phyloP scores from a whole-genome alignment of 2,113 vertebrate genomes.

The Gambusia affinis region DNA sequence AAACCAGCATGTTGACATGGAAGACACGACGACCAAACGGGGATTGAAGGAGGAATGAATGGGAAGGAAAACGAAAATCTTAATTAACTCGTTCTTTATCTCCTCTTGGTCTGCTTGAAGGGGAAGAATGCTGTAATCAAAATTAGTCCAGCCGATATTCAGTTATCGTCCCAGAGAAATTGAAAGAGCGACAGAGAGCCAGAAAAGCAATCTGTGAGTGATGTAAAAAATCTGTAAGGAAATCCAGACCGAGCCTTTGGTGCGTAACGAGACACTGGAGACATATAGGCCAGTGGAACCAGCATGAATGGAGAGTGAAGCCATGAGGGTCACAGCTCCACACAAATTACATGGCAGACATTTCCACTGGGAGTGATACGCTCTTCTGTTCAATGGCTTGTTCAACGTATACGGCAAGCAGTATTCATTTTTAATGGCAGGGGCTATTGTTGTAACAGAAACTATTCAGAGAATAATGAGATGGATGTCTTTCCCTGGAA shows the following conservation, averaged over 20 bases:
- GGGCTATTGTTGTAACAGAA: constrained; percentile 36
- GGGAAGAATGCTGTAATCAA: constrained; percentile 19
- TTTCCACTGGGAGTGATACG: background rate
- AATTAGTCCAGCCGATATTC: constrained; percentile 30
- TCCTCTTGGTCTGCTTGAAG: background rate
- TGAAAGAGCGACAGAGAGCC: constrained; percentile 18
- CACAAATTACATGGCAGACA: background rate
- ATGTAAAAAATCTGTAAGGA: constrained; percentile 68
- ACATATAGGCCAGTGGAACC: constrained; percentile 32
- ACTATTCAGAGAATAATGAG: constrained; percentile 15
- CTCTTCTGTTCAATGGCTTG: background rate
- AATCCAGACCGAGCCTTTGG: constrained; percentile 52
- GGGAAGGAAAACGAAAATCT: constrained; percentile 13
- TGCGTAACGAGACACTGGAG: constrained; percentile 43
- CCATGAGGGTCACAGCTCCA: background rate
- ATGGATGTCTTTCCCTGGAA: background rate
- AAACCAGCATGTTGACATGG: constrained; percentile 37
- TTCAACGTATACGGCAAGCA: background rate
- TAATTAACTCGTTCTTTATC: constrained; percentile 19
- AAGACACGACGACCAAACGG: background rate
- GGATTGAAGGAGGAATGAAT: constrained; percentile 36
- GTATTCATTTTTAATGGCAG: constrained; percentile 43
- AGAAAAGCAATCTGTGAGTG: constrained; percentile 51
- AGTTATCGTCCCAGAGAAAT: constrained; percentile 25
- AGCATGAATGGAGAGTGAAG: constrained; percentile 32